A percentile compares a stretch with the other conserved stretches of the same genome.
Conservation (phyloP, 2,113 vertebrate genomes). For the Cairina moschata region DNA sequence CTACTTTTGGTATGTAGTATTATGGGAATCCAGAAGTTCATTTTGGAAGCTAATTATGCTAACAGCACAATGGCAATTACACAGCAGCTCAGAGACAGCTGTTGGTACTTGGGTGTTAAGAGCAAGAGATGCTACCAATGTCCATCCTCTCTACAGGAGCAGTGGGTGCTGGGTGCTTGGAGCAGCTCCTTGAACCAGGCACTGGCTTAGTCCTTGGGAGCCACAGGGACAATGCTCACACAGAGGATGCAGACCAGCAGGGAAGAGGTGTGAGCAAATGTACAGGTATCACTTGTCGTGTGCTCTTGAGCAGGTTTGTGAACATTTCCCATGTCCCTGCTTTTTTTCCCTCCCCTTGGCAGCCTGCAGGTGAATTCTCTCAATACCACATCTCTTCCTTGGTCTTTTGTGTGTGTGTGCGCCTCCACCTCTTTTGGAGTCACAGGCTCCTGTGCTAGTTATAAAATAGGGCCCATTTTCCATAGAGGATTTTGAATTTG, state of each 20-base stretch:
- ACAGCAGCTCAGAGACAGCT: rapidly evolving
- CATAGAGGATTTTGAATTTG: not conserved
- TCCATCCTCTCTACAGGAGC: not conserved
- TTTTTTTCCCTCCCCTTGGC: rapidly evolving
- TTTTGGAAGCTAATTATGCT: not conserved
- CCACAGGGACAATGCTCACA: rapidly evolving
- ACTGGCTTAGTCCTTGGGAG: not conserved
- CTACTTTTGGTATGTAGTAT: rapidly evolving
- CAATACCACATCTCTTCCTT: not conserved
- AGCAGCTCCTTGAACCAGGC: rapidly evolving
- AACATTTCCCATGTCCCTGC: rapidly evolving
- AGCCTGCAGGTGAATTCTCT: not conserved
- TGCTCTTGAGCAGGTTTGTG: not conserved
- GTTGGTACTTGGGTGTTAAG: not conserved
- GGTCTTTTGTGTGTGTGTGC: too few species aligned
- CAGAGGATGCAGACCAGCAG: rapidly evolving
- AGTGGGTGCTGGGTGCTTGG: rapidly evolving
- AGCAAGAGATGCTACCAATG: not conserved
- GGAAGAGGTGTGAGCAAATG: rapidly evolving
- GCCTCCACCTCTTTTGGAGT: not conserved
- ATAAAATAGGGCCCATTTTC: not conserved
- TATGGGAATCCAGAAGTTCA: not conserved
- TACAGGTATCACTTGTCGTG: rapidly evolving
- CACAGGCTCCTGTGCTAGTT: not conserved
- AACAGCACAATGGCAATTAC: not conserved